phyloP scores from a whole-genome alignment of 2,797 vertebrate species.

The Nannoperca obscura region DNA sequence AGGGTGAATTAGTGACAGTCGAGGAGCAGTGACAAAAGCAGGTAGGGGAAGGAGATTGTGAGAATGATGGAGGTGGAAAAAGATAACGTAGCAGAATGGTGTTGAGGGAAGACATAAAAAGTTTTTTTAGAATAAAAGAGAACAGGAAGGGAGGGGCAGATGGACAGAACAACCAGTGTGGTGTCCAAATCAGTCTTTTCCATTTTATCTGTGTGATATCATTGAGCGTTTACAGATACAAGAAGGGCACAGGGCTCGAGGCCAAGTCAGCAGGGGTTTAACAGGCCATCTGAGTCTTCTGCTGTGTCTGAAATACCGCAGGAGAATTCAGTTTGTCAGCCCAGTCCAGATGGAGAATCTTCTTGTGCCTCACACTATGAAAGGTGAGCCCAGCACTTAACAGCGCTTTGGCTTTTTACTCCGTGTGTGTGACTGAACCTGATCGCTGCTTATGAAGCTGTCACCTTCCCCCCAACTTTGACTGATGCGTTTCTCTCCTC shows the following conservation, averaged over 20 bases:
- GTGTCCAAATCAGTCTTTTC: constrained; percentile 14
- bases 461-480: constrained; percentile 38
- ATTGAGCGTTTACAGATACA: constrained; percentile 27
- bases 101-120: background rate
- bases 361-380: constrained; percentile 41
- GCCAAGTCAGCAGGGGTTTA: constrained; percentile 24
- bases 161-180: background rate
- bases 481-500: constrained; percentile 20
- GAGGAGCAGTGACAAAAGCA: constrained; percentile 32
- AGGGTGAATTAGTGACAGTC: constrained; percentile 48
- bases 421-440: constrained; percentile 36
- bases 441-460: constrained; percentile 52
- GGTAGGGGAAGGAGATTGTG: background rate
- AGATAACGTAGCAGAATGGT: background rate
- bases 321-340: constrained; percentile 43
- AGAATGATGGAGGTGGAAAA: background rate
- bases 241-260: background rate
- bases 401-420: constrained; percentile 16
- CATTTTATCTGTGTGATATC: constrained; percentile 26
- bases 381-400: constrained; percentile 50
- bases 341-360: constrained; percentile 25
- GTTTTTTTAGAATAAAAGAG: background rate
- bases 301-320: constrained; percentile 48
- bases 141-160: background rate
- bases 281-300: constrained; percentile 35